Evolutionary conservation across 2,888 invertebrate genomes (phyloP).

Genomic region (Drosophila mulleri): DNA sequence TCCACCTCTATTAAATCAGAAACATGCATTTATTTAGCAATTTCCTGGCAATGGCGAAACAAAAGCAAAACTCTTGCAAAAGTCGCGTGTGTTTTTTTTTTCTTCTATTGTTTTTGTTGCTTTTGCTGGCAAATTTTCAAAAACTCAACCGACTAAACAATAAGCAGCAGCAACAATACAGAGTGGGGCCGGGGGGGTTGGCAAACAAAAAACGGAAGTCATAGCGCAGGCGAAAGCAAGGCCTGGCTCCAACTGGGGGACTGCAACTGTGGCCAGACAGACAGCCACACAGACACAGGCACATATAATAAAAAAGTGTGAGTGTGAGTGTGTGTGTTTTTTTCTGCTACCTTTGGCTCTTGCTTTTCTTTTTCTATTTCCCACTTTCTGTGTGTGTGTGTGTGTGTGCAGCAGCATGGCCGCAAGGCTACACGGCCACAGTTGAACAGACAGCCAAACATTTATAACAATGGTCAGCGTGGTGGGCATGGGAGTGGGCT

Average conservation of each 20-base stretch:
- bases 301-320: slow-evolving; percentile 44
- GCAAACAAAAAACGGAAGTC: slow-evolving; percentile 51
- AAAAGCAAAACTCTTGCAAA: slow-evolving; percentile 56
- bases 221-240: slow-evolving; percentile 26
- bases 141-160: slow-evolving; percentile 61
- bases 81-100: slow-evolving; percentile 9
- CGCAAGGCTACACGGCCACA: slow-evolving; percentile 60
- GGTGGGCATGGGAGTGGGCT: slow-evolving; percentile 16
- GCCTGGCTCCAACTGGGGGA: slow-evolving; percentile 6
- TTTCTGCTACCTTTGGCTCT: background rate
- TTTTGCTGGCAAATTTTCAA: slow-evolving; percentile 70
- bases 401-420: slow-evolving; percentile 45
- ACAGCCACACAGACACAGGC: slow-evolving; percentile 30
- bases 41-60: slow-evolving; percentile 54
- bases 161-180: slow-evolving; percentile 25
- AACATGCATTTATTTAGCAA: slow-evolving; percentile 80
- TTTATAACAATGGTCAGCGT: slow-evolving; percentile 68
- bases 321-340: no score
- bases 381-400: background rate
- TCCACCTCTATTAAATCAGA: slow-evolving; percentile 61
- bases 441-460: slow-evolving; percentile 71
- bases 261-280: slow-evolving; percentile 30
- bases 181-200: background rate
- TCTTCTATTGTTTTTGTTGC: no score
- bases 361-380: slow-evolving; percentile 22